Base-by-base conservation (phyloP, 2,888 invertebrate genomes). In the Hemaris fuciformis region DNA sequence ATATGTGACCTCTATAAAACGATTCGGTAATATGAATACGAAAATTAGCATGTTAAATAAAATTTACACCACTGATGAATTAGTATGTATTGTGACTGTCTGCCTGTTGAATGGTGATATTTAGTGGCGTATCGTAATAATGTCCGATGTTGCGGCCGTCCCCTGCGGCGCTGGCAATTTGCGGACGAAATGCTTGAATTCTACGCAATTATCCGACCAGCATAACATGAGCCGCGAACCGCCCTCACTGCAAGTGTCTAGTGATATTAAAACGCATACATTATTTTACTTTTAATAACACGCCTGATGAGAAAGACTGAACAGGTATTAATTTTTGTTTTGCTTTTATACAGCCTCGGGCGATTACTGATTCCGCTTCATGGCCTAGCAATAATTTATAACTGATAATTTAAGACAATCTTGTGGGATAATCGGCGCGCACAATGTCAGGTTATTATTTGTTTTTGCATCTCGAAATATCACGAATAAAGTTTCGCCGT, bases 121-220 rank as follows among this genome's bases (percentile, higher is more conserved):
- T 60, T 53, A 60, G 53, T 15, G 23, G 20, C 34, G 41, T 41
- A 60, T 48, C 25, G 53, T 60, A 60, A 60, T 25, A 38, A 38
- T 46, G 48, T 25, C 38, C 31, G 48, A 15, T 23, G 38, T 57
- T 48, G 23, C 27, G 60, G 25, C 48, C 23, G 45, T 53, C 18
- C 53, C 60, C 60, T 20, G 60, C 60, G 53, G 60, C 60, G 53
- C 18, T 25, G 23, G 48, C 41, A 60, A 60, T 53, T 60, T 60
- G 48, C 53, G 20, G 25, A 25, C 60, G 48, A 60, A 60, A 60
- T 18, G 60, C 41, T 20, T 60, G 41, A 48, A 48, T 53, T 60
- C 60, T 18, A 22, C 41, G 41, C 48, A 60, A 60, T 60, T 53
- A 60, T 18, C 23, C n/a, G 48, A 48, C 41, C 20, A 46, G 48